Evolutionary conservation across 2,797 vertebrate species (phyloP), one percentile per base, ranked within the genome.

Genomic region (Protonibea diacanthus): DNA sequence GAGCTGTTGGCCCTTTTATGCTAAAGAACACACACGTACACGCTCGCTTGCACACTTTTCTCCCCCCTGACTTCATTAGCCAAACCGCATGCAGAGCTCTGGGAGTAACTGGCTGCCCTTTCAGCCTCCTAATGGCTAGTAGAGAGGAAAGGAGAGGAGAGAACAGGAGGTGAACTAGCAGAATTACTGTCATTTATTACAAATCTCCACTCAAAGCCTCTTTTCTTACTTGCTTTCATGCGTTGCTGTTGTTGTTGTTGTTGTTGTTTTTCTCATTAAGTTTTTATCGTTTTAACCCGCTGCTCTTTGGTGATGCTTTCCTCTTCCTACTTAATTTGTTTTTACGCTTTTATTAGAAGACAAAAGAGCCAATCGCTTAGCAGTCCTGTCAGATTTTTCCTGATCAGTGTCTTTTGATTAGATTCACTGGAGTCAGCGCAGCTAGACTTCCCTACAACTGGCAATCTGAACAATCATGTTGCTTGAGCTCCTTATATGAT

Each of bases 51-150:
- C 79, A 70, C 42, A 53, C 62, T 61, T 76, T 51, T 45, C 66
- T 56, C 64, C 89, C 77, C 57, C 57, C 68, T 49, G 80, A 80
- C 89, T 90, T 92, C 88, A 89, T 93, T 92, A 93, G 80, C 76
- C 77, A 52, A 91, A 84, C 86, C 74, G 57, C 89, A 90, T 57
- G 56, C 74, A 14, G 70, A 81, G 89, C 85, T 87, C 81, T 60
- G 77, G 80, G 86, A 88, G 78, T 91, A 93, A 95, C 89, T 89
- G 91, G 80, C 86, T 88, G 90, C 84, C 83, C 86, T 93, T 92
- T 92, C 82, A 88, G 83, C 67, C 60, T 85, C 68, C 80, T 91
- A 87, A 92, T 92, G 86, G 87, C 59, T 8, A 10, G 20, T 79
- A 64, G 33, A 83, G 82, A 78, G 71, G 48, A 68, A 23, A 61